Percentiles rank a stretch among this genome's conserved stretches.
Conservation (phyloP, 2,797 vertebrate species). For the Muscicapa striata region DNA sequence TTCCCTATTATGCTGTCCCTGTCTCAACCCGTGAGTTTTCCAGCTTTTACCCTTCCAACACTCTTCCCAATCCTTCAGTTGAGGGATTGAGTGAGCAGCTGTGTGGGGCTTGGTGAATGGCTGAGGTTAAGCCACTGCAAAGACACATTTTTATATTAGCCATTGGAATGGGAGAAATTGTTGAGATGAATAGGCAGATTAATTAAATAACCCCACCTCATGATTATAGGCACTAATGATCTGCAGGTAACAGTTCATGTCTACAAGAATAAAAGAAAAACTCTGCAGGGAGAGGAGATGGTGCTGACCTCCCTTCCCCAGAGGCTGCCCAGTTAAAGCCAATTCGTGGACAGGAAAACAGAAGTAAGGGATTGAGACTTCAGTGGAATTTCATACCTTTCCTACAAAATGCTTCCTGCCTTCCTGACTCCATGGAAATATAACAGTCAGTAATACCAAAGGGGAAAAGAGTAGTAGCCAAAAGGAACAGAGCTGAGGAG, state of each 20-base stretch:
- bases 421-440: neutral
- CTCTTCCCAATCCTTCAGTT: fast-evolving
- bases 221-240: neutral
- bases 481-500: neutral
- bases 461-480: neutral
- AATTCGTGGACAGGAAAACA: neutral
- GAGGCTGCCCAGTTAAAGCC: neutral
- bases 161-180: neutral
- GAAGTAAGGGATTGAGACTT: neutral
- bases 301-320: neutral
- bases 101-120: too few relatives aligned
- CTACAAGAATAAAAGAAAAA: neutral
- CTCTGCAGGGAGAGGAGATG: neutral
- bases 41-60: neutral
- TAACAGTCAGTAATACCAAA: neutral
- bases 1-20: neutral
- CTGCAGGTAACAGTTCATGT: neutral
- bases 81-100: fast-evolving
- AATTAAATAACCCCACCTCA: neutral
- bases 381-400: neutral
- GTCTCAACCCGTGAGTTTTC: neutral
- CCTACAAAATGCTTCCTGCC: neutral
- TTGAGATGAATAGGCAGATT: neutral
- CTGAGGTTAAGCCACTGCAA: neutral
- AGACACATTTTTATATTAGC: neutral